These are phyloP conservation scores for Mimas tiliae DNA, from an alignment of 2,888 invertebrate genomes.

Conservation along the genomic window DNA sequence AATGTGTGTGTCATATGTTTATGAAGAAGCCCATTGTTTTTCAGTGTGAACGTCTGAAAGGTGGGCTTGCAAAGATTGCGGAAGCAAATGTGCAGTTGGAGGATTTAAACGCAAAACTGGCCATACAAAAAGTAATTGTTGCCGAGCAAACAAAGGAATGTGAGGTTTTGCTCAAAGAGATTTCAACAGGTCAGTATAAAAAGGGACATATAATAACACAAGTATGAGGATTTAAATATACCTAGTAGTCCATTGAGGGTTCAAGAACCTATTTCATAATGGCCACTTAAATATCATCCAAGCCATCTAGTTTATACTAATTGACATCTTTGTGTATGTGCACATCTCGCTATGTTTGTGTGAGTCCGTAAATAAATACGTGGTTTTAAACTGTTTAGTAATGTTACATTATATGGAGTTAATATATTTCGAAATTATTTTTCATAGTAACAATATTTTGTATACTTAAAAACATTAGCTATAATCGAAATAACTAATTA, in stretches of 20 bases:
- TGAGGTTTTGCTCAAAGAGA: slow-evolving; percentile 90
- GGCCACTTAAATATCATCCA: too few species aligned
- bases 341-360: too few species aligned
- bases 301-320: too few species aligned
- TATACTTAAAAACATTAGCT: too few species aligned
- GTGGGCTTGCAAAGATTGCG: slow-evolving; percentile 92
- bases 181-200: slow-evolving; percentile 83
- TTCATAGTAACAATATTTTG: too few species aligned
- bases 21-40: background rate
- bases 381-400: too few species aligned
- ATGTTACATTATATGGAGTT: too few species aligned
- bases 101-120: slow-evolving; percentile 91
- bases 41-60: slow-evolving; percentile 88
- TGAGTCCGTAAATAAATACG: too few species aligned
- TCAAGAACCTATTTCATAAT: too few species aligned
- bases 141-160: slow-evolving; percentile 92
- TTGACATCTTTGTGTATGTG: too few species aligned
- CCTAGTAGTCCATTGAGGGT: background rate
- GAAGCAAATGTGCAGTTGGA: slow-evolving; percentile 93
- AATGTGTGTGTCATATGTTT: too few species aligned
- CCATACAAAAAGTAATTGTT: slow-evolving; percentile 92
- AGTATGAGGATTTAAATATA: background rate
- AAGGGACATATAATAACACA: background rate
- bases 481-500: background rate
- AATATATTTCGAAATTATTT: too few species aligned